phyloP scores from a whole-genome alignment of 92 coral and sea anemone species.

The Epizoanthus ramosus region DNA sequence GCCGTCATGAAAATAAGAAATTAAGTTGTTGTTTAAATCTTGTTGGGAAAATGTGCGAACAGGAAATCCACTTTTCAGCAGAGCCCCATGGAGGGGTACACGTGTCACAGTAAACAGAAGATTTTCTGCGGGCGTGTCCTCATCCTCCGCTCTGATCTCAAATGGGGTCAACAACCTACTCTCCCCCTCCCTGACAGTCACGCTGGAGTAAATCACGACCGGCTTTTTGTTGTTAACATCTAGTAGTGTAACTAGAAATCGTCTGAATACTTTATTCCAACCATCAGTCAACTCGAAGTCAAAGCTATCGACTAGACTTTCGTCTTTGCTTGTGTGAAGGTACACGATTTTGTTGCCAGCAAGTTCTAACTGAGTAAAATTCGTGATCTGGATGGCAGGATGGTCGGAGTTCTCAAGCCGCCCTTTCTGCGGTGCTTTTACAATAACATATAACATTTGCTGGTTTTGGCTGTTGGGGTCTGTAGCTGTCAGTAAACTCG shows the following conservation, averaged over 20 bases:
- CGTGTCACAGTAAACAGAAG: slow-evolving; percentile 74
- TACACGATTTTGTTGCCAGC: slow-evolving; percentile 92
- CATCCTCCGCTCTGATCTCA: slow-evolving; percentile 92
- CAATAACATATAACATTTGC: slow-evolving; percentile 63
- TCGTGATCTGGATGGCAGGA: slow-evolving; percentile 65
- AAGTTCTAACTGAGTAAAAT: slow-evolving; percentile 84
- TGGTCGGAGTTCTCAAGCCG: slow-evolving; percentile 71
- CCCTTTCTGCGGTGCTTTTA: slow-evolving; percentile 84
- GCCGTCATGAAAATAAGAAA: slow-evolving; percentile 95
- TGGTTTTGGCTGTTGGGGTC: slow-evolving; percentile 79
- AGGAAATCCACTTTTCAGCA: slow-evolving; percentile 70
- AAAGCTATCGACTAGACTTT: slow-evolving; percentile 83
- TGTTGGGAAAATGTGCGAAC: slow-evolving; percentile 79
- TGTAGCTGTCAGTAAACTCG: slow-evolving; percentile 79
- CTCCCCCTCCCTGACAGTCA: slow-evolving; percentile 82
- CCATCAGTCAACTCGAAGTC: slow-evolving; percentile 97
- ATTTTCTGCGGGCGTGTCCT: slow-evolving; percentile 73
- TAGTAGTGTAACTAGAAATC: slow-evolving; percentile 79
- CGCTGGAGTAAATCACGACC: slow-evolving; percentile 55
- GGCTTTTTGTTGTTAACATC: slow-evolving; percentile 87
- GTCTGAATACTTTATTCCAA: slow-evolving; percentile 61
- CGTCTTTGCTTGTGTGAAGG: slow-evolving; percentile 84
- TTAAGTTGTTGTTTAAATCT: slow-evolving; percentile 75
- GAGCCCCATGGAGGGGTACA: slow-evolving; percentile 84
- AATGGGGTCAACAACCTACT: slow-evolving; percentile 76